Evolutionary conservation across 53 echinoderm and acorn worm species (phyloP).

Genomic region (Arbacia lixula): DNA sequence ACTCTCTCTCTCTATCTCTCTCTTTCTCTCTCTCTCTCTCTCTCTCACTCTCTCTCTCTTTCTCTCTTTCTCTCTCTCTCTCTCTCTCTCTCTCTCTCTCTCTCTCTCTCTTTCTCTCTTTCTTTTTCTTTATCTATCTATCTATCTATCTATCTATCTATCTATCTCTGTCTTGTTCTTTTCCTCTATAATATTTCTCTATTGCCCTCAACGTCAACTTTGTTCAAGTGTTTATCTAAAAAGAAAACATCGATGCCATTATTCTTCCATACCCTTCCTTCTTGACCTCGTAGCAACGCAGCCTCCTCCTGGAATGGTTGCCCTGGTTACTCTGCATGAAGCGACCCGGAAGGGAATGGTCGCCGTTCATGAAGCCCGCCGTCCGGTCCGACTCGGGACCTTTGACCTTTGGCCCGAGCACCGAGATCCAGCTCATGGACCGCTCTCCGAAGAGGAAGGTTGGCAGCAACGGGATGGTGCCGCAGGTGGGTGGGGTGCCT

Average conservation of each 20-base stretch:
- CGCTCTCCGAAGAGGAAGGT: slow-evolving; percentile 65
- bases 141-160: too few species aligned
- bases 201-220: background rate
- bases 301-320: slow-evolving; percentile 84
- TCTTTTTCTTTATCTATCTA: too few species aligned
- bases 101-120: too few species aligned
- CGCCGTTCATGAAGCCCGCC: slow-evolving; percentile 23
- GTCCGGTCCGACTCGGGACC: slow-evolving; percentile 41
- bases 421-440: slow-evolving; percentile 80
- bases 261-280: background rate
- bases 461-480: slow-evolving; percentile 47
- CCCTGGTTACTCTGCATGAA: slow-evolving; percentile 93
- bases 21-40: too few species aligned
- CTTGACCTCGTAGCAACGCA: slow-evolving; percentile 61
- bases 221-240: background rate
- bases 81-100: too few species aligned
- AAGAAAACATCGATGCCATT: background rate
- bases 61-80: too few species aligned
- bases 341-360: slow-evolving; percentile 74
- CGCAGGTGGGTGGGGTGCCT: slow-evolving; percentile 37
- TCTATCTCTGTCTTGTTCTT: too few species aligned
- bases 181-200: too few species aligned
- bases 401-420: slow-evolving; percentile 29
- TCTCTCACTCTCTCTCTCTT: too few species aligned
- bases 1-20: too few species aligned